phyloP scores from a whole-genome alignment of 2,113 vertebrate species.

The Brevimyrus niger region DNA sequence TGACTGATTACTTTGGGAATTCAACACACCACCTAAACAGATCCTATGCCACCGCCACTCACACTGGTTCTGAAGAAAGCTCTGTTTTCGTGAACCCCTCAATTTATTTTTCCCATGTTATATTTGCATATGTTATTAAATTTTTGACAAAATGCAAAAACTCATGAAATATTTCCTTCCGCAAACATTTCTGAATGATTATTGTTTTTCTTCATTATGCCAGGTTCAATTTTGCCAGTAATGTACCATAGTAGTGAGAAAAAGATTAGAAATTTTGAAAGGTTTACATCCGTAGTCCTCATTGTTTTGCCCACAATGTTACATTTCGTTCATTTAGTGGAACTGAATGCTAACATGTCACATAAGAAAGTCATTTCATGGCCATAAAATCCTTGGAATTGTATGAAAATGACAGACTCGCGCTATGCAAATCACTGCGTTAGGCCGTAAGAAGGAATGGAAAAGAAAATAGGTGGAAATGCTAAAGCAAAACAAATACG shows the following conservation, averaged over 20 bases:
- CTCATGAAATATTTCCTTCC: not conserved
- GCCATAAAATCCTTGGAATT: not conserved
- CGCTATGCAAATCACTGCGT: not conserved
- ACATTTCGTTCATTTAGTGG: not conserved
- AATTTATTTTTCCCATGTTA: not conserved
- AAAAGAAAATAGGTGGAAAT: not conserved
- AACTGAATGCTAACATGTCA: not conserved
- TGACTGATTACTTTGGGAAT: not conserved
- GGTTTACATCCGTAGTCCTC: not conserved
- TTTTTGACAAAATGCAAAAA: not conserved
- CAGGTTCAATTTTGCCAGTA: not conserved
- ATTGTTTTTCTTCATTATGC: not conserved
- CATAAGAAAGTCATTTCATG: not conserved
- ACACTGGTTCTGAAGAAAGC: not conserved
- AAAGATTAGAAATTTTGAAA: not conserved
- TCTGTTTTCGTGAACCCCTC: not conserved
- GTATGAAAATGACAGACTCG: not conserved
- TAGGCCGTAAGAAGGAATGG: not conserved
- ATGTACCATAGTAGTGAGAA: not conserved
- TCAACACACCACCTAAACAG: not conserved
- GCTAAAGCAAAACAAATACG: not conserved
- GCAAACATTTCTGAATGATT: not conserved
- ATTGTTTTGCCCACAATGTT: not conserved
- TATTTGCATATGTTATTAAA: not conserved
- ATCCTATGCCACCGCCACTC: not conserved